phyloP scores from a whole-genome alignment of 2,113 vertebrate genomes.

The Pipa parva region DNA sequence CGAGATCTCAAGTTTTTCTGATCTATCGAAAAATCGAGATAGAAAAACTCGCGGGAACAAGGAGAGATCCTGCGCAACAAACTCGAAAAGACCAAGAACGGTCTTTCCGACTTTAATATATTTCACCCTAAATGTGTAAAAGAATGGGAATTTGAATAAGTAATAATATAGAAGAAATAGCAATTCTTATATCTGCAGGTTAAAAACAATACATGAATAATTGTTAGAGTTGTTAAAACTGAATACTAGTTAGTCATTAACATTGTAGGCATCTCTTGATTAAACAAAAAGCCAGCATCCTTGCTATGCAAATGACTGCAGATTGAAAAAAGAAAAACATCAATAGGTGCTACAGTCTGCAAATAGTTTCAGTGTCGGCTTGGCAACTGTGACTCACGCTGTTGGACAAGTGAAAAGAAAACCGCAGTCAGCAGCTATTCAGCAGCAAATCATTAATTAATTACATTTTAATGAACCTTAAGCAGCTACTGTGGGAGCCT shows the following conservation, averaged over 20 bases:
- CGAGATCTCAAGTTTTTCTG: no score
- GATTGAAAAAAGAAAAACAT: conserved; percentile 59
- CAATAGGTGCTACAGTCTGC: conserved; percentile 75
- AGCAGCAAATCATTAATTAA: conserved; percentile 86
- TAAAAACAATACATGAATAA: background rate
- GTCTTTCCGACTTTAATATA: no score
- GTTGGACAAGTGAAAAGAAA: conserved; percentile 77
- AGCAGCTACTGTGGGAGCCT: conserved; percentile 77
- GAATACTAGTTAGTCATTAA: background rate
- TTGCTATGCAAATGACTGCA: conserved; percentile 62
- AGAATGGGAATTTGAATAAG: no score
- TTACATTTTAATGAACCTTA: conserved; percentile 89
- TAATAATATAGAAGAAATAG: no score
- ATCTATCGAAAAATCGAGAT: no score
- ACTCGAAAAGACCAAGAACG: no score
- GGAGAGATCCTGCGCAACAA: no score
- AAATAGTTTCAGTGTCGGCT: conserved; percentile 75
- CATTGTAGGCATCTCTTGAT: conserved; percentile 22
- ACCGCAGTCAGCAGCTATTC: conserved; percentile 80
- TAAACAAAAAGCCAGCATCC: conserved; percentile 47
- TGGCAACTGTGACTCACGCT: conserved; percentile 77
- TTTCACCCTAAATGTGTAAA: no score
- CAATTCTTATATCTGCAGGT: no score
- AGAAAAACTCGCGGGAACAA: no score
- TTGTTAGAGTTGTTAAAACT: conserved; percentile 8